A percentile compares a stretch with the other conserved stretches of the same genome.
These are phyloP conservation scores for Cylas formicarius DNA, from an alignment of 1,140 invertebrate genomes.

Conservation along the genomic window DNA sequence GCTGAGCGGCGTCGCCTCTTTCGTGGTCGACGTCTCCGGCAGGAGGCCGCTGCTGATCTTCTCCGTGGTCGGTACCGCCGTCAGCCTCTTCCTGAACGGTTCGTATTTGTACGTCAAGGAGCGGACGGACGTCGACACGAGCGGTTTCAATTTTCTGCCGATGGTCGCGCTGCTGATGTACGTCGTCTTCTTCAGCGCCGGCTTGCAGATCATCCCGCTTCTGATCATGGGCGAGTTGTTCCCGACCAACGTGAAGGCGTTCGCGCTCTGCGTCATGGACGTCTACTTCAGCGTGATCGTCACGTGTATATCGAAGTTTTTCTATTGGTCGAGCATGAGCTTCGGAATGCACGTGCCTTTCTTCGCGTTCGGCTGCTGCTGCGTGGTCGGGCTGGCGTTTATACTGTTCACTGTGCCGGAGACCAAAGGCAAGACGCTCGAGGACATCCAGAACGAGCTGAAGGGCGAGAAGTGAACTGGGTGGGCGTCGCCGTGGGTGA, in stretches of 20 bases:
- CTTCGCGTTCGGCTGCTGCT: conserved; percentile 62
- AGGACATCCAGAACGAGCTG: conserved; percentile 39
- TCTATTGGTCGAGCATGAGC: conserved; percentile 51
- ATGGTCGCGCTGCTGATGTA: conserved; percentile 58
- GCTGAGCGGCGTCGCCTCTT: conserved; percentile 52
- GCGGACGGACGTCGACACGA: conserved; percentile 24
- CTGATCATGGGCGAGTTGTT: conserved; percentile 69
- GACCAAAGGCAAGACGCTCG: conserved; percentile 72
- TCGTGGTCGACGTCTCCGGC: conserved; percentile 64
- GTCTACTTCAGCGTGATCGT: conserved; percentile 63
- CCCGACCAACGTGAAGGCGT: conserved; percentile 59
- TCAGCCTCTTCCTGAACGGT: conserved; percentile 49
- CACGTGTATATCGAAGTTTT: conserved; percentile 65
- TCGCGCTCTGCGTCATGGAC: conserved; percentile 60
- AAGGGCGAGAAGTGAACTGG: conserved; percentile 22
- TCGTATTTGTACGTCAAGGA: conserved; percentile 53
- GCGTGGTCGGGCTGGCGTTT: conserved; percentile 52
- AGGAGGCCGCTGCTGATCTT: conserved; percentile 60
- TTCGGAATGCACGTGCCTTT: conserved; percentile 64
- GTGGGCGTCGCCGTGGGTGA: no score
- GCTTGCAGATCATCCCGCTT: conserved; percentile 63
- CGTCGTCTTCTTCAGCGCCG: conserved; percentile 61
- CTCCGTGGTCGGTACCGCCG: conserved; percentile 50
- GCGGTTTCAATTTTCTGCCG: conserved; percentile 51
- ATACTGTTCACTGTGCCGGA: conserved; percentile 64